Conservation (phyloP, 64 coral and sea anemone species). For the Acropora yongei region DNA sequence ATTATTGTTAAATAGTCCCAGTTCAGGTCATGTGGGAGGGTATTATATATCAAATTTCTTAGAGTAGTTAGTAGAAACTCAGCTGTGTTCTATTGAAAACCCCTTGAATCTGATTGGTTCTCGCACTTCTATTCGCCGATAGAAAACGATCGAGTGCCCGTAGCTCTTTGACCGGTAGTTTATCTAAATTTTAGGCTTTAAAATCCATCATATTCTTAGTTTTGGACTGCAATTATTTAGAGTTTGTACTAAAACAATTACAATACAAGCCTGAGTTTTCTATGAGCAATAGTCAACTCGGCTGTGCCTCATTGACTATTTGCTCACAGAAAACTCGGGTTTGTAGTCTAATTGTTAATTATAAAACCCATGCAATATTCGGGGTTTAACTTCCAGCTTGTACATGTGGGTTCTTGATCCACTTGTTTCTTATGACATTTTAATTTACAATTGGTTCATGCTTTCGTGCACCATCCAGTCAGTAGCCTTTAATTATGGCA, state of each 20-base stretch:
- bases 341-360: conserved; percentile 18
- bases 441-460: no score
- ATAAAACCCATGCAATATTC: neutral
- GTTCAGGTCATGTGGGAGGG: neutral
- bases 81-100: conserved; percentile 15
- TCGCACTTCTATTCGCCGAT: neutral
- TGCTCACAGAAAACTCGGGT: conserved; percentile 5
- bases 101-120: conserved; percentile 1
- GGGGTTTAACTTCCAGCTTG: no score
- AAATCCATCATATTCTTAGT: neutral
- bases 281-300: conserved; percentile 1
- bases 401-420: no score
- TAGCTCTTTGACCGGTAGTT: neutral
- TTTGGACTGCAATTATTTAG: conserved; percentile 20
- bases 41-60: neutral
- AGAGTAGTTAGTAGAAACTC: no score
- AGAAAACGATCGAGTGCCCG: neutral
- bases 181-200: neutral
- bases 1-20: neutral
- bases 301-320: neutral
- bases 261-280: conserved; percentile 6
- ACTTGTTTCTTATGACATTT: no score
- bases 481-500: no score
- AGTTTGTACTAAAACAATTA: conserved; percentile 22
- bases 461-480: no score